phyloP scores from a whole-genome alignment of 2,888 invertebrate genomes.

The Globia sparganii region DNA sequence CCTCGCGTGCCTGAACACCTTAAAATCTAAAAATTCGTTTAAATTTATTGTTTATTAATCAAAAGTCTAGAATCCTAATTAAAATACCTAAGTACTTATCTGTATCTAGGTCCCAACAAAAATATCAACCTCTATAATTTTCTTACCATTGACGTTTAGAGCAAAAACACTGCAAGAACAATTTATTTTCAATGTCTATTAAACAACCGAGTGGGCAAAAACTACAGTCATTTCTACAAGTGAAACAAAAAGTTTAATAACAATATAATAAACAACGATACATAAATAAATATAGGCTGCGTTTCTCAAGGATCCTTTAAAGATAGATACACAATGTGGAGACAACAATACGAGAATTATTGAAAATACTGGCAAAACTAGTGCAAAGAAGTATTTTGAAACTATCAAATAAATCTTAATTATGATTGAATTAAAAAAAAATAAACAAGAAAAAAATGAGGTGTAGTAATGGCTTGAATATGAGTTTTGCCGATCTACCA shows the following conservation, averaged over 20 bases:
- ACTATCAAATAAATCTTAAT: neutral
- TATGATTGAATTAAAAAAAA: neutral
- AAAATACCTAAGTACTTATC: constrained; percentile 8
- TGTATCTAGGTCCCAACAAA: constrained; percentile 34
- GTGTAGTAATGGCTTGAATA: neutral
- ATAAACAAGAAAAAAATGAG: too few relatives aligned
- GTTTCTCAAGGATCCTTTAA: neutral
- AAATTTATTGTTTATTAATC: neutral
- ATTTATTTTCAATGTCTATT: constrained; percentile 51
- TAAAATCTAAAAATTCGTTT: neutral
- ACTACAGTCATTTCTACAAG: constrained; percentile 36
- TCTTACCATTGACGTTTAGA: neutral
- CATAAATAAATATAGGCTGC: constrained; percentile 3
- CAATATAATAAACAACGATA: constrained; percentile 18
- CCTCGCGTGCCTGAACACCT: neutral
- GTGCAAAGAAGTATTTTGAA: neutral
- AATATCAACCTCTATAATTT: constrained; percentile 18
- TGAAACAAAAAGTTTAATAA: constrained; percentile 49
- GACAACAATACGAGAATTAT: neutral
- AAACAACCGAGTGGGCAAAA: constrained; percentile 25
- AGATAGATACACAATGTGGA: neutral
- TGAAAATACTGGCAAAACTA: neutral
- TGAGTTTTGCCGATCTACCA: neutral
- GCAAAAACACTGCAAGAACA: constrained; percentile 39
- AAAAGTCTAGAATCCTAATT: constrained; percentile 1